Conservation (phyloP, 2,888 invertebrate genomes). For the Sphinx pinastri region DNA sequence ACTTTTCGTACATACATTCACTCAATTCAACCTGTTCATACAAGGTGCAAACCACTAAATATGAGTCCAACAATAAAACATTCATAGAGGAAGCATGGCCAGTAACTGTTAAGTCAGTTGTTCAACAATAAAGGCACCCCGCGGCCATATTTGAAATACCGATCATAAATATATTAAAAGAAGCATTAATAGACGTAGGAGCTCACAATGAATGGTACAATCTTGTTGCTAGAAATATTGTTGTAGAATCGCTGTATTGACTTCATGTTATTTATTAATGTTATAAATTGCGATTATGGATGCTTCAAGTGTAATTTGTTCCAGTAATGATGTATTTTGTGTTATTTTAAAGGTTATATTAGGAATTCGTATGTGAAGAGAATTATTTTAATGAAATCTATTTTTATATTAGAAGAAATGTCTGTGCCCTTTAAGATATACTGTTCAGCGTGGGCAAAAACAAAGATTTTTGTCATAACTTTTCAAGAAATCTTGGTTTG, state of each 20-base stretch:
- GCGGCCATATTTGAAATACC: conserved; percentile 17
- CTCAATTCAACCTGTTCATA: conserved; percentile 14
- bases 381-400: too few species aligned
- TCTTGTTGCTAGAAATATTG: conserved; percentile 18
- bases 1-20: background rate
- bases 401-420: too few species aligned
- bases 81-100: background rate
- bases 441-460: too few species aligned
- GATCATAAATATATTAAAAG: conserved; percentile 24
- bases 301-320: conserved; percentile 17
- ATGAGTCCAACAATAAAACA: conserved; percentile 2
- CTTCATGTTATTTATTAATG: conserved; percentile 19
- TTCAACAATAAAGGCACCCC: conserved; percentile 19
- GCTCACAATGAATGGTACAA: conserved; percentile 9
- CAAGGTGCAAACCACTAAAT: conserved; percentile 10
- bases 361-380: too few species aligned
- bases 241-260: background rate
- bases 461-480: too few species aligned
- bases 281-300: conserved; percentile 14
- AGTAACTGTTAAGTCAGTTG: conserved; percentile 21
- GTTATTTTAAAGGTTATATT: conserved; percentile 3
- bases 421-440: too few species aligned
- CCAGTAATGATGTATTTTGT: conserved; percentile 8
- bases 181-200: conserved; percentile 14
- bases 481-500: too few species aligned